Conservation (phyloP, 2,797 vertebrate genomes). For the Momotus momota region DNA sequence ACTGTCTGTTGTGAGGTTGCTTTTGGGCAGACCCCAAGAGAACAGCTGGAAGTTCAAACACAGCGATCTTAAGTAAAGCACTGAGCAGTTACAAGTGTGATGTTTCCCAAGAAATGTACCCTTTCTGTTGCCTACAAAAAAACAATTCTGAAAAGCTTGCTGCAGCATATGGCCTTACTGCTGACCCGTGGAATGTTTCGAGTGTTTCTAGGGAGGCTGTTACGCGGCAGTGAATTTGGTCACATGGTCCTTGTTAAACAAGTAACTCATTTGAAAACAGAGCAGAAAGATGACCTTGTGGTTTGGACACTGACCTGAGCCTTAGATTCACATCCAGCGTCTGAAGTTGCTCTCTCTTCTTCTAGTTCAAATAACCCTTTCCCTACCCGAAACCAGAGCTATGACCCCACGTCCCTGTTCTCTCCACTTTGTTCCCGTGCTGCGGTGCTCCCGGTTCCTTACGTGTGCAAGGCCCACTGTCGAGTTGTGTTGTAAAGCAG, state of each 20-base stretch:
- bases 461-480: accelerated
- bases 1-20: neutral
- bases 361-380: neutral
- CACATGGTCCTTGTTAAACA: neutral
- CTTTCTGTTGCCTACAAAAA: neutral
- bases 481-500: neutral
- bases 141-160: neutral
- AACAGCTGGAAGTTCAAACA: neutral
- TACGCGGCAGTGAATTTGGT: neutral
- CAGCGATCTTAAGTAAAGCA: neutral
- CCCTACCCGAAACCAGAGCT: neutral
- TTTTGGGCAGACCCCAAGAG: neutral
- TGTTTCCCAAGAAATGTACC: neutral
- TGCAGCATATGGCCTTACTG: neutral
- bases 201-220: neutral
- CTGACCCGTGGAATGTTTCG: neutral
- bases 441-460: neutral
- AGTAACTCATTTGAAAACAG: neutral
- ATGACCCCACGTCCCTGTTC: neutral
- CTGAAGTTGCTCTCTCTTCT: neutral
- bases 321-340: neutral
- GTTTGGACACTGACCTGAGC: neutral
- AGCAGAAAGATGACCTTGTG: neutral
- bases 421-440: neutral
- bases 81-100: neutral